These are phyloP conservation scores for Colletes gigas DNA, from an alignment of 1,140 invertebrate species.

Conservation along the genomic window DNA sequence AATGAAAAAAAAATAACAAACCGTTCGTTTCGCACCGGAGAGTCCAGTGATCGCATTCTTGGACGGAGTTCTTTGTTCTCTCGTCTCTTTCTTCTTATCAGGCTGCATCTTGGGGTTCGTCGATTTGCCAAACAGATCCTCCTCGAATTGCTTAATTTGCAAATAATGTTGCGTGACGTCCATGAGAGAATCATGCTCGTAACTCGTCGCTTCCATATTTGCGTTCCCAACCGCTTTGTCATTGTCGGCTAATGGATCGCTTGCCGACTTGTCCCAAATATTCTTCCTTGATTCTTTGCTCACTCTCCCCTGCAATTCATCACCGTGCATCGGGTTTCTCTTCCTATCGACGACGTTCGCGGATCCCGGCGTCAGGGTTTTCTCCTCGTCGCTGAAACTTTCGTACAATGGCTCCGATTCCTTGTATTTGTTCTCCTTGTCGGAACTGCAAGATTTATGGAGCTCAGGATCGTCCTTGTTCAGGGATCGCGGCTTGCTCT, in stretches of 20 bases:
- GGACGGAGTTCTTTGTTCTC: neutral
- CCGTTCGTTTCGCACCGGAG: neutral
- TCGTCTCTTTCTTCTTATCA: neutral
- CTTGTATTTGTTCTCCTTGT: slow-evolving; percentile 40
- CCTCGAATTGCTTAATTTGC: slow-evolving; percentile 57
- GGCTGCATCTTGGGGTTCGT: neutral
- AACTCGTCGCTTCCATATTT: neutral
- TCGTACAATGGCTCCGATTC: neutral
- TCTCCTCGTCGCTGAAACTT: neutral
- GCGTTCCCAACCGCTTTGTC: neutral
- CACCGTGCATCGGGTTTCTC: neutral
- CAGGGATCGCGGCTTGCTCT: neutral
- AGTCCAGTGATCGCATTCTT: neutral
- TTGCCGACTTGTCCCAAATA: neutral
- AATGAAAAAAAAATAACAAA: neutral
- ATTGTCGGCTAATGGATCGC: too few relatives aligned
- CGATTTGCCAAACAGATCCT: slow-evolving; percentile 55
- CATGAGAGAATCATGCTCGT: slow-evolving; percentile 55
- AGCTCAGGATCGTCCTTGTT: rapidly evolving
- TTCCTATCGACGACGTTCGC: neutral
- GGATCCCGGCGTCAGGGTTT: neutral
- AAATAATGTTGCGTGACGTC: slow-evolving; percentile 61
- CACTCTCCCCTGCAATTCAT: neutral
- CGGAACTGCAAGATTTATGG: neutral
- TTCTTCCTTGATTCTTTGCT: neutral